Base-by-base conservation (phyloP, 2,797 vertebrate genomes). In the Chaetophractus vellerosus region DNA sequence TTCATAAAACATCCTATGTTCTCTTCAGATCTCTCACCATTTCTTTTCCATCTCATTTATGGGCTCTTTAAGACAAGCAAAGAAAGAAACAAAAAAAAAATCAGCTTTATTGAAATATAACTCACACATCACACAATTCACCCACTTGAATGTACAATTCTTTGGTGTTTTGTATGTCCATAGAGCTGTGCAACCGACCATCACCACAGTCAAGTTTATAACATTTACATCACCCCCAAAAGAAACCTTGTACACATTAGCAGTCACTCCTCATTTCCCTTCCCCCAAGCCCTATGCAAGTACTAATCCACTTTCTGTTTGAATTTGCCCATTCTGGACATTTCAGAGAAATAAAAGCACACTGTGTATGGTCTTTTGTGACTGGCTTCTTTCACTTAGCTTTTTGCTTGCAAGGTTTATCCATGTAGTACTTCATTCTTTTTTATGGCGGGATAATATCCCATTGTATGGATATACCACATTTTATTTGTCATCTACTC, bases 361-460 rank as follows among this genome's bases (percentile, higher is more conserved):
- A 38, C 19, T 57, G 9, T 26, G 45, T 19, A 8, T n/a, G 64
- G 7, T 79, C 31, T 38, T 93, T 88, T 61, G 33, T 79, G 50
- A 61, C 63, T 74, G 71, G 12, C 41, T 71, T 83, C 57, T 86
- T 90, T 69, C 28, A 78, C 33, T 48, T 61, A 59, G n/a, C 61
- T 52, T 78, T 52, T 79, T 74, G 33, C 50, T 78, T 71, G 88
- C 10, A 79, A 69, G 24, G 38, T 78, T 82, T 75, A 36, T 31
- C 71, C 18, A 59, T 81, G 36, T 94, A 71, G n/a, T 68, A 38
- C 24, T 61, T 91, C 55, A 50, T 88, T 85, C 24, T 52, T 75
- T 80, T 90, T 52, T n/a, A 66, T 76, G 45, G 23, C 50, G 2
- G 14, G 71, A 14, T 91, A 72, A 16, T 82, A 93, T 55, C 85